phyloP scores from a whole-genome alignment of 2,113 vertebrate species.

The Mirza zaza region DNA sequence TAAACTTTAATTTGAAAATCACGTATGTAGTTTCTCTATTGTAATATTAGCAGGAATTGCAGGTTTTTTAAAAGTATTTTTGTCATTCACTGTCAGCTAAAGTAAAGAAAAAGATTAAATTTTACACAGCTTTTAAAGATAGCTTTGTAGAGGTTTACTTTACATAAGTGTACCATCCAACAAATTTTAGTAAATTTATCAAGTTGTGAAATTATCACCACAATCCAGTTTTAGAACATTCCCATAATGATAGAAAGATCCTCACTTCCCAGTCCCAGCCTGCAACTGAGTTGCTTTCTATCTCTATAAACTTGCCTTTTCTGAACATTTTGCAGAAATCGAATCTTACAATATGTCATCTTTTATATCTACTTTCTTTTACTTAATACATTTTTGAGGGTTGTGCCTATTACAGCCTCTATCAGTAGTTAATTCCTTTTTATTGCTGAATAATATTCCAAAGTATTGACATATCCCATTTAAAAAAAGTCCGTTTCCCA shows the following conservation, averaged over 20 bases:
- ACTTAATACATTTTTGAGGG: not conserved
- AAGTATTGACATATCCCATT: not conserved
- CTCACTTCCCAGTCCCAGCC: not conserved
- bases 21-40: not conserved
- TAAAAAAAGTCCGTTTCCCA: not conserved
- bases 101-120: not conserved
- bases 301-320: conserved; percentile 10
- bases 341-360: not conserved
- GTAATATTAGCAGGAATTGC: conserved; percentile 21
- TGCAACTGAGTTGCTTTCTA: not conserved
- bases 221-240: not conserved
- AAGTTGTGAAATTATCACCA: not conserved
- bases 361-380: not conserved
- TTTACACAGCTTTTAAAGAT: not conserved
- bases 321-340: not conserved
- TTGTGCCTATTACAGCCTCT: not conserved
- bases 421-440: not conserved
- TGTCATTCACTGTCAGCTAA: conserved; percentile 10
- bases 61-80: not conserved
- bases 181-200: not conserved
- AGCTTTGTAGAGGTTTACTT: conserved; percentile 4
- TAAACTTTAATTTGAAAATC: conserved; percentile 47
- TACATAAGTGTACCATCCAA: not conserved
- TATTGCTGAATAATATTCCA: not conserved
- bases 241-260: not conserved